Evolutionary conservation across 2,888 invertebrate genomes (phyloP).

Genomic region (Acanthosepion esculentum): DNA sequence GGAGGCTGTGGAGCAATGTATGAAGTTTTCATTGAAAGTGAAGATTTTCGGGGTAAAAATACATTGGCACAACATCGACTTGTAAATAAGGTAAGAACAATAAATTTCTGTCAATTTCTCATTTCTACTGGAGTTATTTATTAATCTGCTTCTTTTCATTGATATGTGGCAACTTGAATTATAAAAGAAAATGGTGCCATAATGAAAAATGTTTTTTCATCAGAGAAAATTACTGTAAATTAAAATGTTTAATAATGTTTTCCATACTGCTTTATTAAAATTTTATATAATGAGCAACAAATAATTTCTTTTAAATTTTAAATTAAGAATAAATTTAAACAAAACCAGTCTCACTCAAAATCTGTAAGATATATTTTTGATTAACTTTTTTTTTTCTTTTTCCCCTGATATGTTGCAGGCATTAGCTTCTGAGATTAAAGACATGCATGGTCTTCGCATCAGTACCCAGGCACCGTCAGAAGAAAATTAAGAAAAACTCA

Average conservation of each 20-base stretch:
- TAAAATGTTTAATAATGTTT: too few relatives aligned
- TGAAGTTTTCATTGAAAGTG: constrained; percentile 73
- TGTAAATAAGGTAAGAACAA: constrained; percentile 68
- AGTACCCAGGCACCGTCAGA: neutral
- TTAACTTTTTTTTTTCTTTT: neutral
- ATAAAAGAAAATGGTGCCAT: too few relatives aligned
- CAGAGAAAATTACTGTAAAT: too few relatives aligned
- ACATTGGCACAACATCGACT: constrained; percentile 72
- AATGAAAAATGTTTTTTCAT: too few relatives aligned
- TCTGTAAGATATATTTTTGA: neutral
- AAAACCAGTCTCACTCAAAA: neutral
- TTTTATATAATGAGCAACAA: neutral
- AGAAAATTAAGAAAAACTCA: neutral
- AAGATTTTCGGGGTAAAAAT: constrained; percentile 74
- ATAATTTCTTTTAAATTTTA: neutral
- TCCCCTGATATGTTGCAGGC: neutral
- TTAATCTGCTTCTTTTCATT: too few relatives aligned
- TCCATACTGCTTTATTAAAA: too few relatives aligned
- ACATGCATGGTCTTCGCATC: constrained; percentile 45
- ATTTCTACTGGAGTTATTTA: too few relatives aligned
- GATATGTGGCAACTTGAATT: neutral
- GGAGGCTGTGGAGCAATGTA: constrained; percentile 77
- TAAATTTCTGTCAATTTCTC: too few relatives aligned
- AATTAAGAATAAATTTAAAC: neutral
- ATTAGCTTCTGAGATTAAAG: constrained; percentile 37